A percentile compares a stretch with the other conserved stretches of the same genome.
phyloP scores from a whole-genome alignment of 2,113 vertebrate species.

The Rhadina sibilatrix region DNA sequence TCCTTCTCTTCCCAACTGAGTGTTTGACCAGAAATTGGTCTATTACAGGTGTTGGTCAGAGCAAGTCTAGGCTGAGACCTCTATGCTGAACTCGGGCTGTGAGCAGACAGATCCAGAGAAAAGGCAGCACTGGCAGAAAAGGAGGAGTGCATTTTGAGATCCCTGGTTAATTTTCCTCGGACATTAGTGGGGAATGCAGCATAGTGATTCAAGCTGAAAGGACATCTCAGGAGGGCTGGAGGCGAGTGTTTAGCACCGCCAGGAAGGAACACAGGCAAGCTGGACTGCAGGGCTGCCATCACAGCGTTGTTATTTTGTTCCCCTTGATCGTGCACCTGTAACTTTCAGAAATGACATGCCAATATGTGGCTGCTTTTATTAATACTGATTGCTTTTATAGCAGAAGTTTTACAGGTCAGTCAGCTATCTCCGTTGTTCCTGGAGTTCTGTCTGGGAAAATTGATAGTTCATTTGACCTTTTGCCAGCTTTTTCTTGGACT shows the following conservation, averaged over 20 bases:
- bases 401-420: neutral
- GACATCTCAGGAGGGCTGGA: neutral
- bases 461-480: neutral
- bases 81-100: neutral
- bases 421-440: neutral
- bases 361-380: neutral
- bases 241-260: accelerated
- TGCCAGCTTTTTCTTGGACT: neutral
- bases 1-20: neutral
- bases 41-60: neutral
- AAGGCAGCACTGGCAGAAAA: neutral
- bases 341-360: neutral
- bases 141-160: accelerated
- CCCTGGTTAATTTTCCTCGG: neutral
- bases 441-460: neutral
- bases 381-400: neutral
- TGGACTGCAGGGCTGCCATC: neutral
- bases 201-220: neutral
- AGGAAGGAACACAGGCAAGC: neutral
- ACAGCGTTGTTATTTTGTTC: neutral
- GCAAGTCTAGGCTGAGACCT: neutral
- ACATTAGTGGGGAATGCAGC: neutral
- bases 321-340: neutral
- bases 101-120: neutral
- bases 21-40: neutral